Evolutionary conservation across 2,888 invertebrate species (phyloP).

Genomic region (Omphaloscelis lunosa): DNA sequence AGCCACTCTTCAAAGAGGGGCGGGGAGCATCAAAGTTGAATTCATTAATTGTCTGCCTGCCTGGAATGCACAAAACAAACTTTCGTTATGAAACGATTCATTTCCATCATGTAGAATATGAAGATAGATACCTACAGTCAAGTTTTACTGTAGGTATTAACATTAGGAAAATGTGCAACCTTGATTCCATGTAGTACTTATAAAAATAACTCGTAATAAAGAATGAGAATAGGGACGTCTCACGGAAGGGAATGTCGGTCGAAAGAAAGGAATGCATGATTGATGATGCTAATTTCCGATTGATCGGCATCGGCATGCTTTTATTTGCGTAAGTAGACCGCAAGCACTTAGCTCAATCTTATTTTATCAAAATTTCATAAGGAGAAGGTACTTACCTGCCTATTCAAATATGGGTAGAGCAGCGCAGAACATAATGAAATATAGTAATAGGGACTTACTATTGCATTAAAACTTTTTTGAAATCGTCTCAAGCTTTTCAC

Average conservation of each 20-base stretch:
- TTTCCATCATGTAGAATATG: not conserved
- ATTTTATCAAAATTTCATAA: conserved; percentile 34
- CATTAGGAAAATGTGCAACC: conserved; percentile 37
- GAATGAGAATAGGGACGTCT: conserved; percentile 58
- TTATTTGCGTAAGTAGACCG: conserved; percentile 73
- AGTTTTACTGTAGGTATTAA: not conserved
- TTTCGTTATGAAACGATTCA: not conserved
- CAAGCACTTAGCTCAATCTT: conserved; percentile 45
- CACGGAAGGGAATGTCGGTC: conserved; percentile 73
- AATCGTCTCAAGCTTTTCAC: not conserved
- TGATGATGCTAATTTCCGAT: conserved; percentile 84
- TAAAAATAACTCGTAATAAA: conserved; percentile 39
- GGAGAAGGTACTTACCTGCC: not conserved
- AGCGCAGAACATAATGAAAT: not conserved
- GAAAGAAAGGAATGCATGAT: conserved; percentile 80
- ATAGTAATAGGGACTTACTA: not conserved
- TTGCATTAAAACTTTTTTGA: not conserved
- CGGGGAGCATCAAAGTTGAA: conserved; percentile 18
- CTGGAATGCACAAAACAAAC: not conserved
- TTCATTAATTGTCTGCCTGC: not conserved
- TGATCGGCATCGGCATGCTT: conserved; percentile 71
- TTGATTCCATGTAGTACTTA: conserved; percentile 39
- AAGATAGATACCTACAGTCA: not conserved
- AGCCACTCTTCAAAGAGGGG: too few species aligned
- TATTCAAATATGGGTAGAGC: not conserved